Percentiles rank a stretch among this genome's conserved stretches.
These are phyloP conservation scores for Pitta sordida DNA, from an alignment of 2,113 vertebrate genomes.

Conservation along the genomic window DNA sequence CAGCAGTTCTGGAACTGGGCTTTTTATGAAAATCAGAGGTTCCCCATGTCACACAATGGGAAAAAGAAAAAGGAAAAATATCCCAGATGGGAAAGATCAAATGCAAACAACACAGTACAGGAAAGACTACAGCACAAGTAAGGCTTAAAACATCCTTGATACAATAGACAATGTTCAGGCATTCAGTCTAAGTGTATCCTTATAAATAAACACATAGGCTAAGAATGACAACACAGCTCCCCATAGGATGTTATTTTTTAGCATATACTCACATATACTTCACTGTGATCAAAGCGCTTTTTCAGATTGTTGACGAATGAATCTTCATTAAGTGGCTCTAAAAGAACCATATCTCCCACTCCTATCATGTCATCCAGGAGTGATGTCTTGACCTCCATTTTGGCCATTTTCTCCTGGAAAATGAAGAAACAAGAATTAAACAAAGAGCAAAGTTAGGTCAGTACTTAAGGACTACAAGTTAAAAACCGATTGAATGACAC, in stretches of 20 bases:
- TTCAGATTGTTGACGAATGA: slow-evolving; percentile 90
- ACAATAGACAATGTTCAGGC: background rate
- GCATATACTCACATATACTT: slow-evolving; percentile 90
- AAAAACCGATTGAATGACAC: background rate
- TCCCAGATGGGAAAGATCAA: background rate
- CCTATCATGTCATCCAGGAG: slow-evolving; percentile 98
- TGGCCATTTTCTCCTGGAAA: slow-evolving; percentile 80
- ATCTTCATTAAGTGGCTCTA: slow-evolving; percentile 91
- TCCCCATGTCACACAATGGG: accelerated
- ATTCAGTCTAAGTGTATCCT: background rate
- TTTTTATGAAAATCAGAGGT: background rate
- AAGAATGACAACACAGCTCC: background rate
- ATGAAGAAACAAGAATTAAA: background rate
- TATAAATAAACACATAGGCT: background rate
- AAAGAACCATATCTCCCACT: slow-evolving; percentile 96
- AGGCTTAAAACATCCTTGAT: background rate
- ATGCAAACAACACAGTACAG: background rate
- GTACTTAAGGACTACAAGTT: background rate
- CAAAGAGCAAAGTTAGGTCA: background rate
- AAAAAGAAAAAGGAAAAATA: background rate
- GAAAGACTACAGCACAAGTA: background rate
- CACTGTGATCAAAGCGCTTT: slow-evolving; percentile 91
- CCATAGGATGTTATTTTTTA: background rate
- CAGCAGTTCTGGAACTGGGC: background rate
- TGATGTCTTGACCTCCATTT: slow-evolving; percentile 96